These are phyloP conservation scores for Cephus spinipes DNA, from an alignment of 2,888 invertebrate genomes.

Conservation along the genomic window DNA sequence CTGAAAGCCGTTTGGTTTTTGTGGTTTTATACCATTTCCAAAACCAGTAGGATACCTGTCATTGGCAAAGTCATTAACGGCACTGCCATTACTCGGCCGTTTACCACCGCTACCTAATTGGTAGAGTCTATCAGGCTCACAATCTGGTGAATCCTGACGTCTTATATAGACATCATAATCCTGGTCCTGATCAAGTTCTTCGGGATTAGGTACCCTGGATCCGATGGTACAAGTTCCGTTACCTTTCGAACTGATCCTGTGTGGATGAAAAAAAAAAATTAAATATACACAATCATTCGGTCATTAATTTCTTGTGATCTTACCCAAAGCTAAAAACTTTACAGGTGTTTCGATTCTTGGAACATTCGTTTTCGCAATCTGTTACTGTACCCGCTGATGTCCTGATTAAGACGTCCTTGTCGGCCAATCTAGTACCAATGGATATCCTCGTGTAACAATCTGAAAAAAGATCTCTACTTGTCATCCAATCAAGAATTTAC, in stretches of 20 bases:
- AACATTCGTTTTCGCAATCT: conserved; percentile 69
- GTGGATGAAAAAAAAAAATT: neutral
- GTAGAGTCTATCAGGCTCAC: conserved; percentile 33
- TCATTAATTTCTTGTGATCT: conserved; percentile 33
- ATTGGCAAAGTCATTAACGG: neutral
- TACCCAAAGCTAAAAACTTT: conserved; percentile 70
- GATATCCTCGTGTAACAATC: conserved; percentile 71
- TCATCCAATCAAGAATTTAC: neutral
- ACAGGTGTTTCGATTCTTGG: conserved; percentile 65
- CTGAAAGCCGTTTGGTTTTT: neutral
- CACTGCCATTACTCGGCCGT: conserved; percentile 8
- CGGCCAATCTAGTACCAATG: conserved; percentile 67
- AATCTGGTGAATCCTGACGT: conserved; percentile 33
- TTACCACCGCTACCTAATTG: conserved; percentile 17
- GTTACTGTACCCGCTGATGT: conserved; percentile 61
- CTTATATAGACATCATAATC: conserved; percentile 74
- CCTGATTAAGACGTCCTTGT: conserved; percentile 62
- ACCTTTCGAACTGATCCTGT: conserved; percentile 72
- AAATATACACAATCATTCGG: neutral
- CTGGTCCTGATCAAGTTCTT: conserved; percentile 70
- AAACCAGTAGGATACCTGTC: neutral
- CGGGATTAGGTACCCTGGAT: conserved; percentile 67
- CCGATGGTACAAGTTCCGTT: conserved; percentile 74
- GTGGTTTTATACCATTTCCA: neutral
- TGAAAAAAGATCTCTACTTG: conserved; percentile 42